Evolutionary conservation across 2,888 invertebrate genomes (phyloP).

Genomic region (Cybosia mesomella): DNA sequence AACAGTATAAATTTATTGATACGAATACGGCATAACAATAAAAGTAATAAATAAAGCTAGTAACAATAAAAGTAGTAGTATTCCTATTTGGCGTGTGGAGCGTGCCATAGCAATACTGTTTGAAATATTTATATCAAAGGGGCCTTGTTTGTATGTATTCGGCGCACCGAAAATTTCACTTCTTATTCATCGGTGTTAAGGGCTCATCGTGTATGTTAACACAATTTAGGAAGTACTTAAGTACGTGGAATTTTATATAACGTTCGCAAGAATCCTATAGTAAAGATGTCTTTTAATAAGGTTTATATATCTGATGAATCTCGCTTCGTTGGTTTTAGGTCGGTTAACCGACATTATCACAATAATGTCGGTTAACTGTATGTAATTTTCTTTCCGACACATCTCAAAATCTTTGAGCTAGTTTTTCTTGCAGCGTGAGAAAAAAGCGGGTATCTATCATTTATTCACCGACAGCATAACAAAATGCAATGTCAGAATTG

Average conservation of each 20-base stretch:
- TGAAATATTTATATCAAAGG: constrained; percentile 44
- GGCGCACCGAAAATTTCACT: constrained; percentile 54
- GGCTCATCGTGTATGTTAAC: constrained; percentile 49
- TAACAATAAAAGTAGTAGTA: constrained; percentile 17
- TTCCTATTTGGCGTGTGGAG: constrained; percentile 20
- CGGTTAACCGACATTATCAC: no score
- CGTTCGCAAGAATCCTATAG: neutral
- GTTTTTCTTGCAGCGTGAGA: neutral
- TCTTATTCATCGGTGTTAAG: constrained; percentile 48
- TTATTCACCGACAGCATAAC: neutral
- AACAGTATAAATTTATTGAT: constrained; percentile 10
- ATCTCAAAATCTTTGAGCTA: neutral
- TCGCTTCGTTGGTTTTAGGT: neutral
- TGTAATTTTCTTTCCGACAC: neutral
- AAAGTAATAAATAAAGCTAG: neutral
- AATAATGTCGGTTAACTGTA: no score
- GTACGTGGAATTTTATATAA: constrained; percentile 40
- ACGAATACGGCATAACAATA: constrained; percentile 12
- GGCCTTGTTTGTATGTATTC: constrained; percentile 26
- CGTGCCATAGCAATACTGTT: constrained; percentile 25
- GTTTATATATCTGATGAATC: neutral
- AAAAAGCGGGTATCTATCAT: neutral
- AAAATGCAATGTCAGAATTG: neutral
- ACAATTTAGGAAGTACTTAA: constrained; percentile 61
- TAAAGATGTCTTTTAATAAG: neutral